A percentile compares a stretch with the other conserved stretches of the same genome.
These are phyloP conservation scores for Sialis fuliginosa DNA, from an alignment of 2,888 invertebrate species.

Conservation along the genomic window DNA sequence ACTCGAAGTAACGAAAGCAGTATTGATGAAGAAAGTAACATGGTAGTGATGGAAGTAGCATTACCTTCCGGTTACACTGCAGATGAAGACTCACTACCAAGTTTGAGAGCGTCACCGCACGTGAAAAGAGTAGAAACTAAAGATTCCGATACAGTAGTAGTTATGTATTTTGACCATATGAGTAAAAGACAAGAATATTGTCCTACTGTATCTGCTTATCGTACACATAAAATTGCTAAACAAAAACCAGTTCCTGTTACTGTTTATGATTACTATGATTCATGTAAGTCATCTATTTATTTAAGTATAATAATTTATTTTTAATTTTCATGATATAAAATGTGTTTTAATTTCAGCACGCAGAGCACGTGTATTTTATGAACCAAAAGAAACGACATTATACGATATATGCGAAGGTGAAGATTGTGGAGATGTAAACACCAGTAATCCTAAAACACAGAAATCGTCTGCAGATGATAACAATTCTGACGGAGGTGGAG, in stretches of 20 bases:
- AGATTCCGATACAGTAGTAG: slow-evolving; percentile 42
- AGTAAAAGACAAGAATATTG: slow-evolving; percentile 43
- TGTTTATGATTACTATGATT: slow-evolving; percentile 83
- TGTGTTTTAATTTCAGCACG: slow-evolving; percentile 37
- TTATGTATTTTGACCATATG: slow-evolving; percentile 57
- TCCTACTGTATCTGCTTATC: slow-evolving; percentile 66
- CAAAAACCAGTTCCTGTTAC: slow-evolving; percentile 74
- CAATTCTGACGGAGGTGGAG: not conserved
- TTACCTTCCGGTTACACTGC: slow-evolving; percentile 84
- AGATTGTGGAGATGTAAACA: slow-evolving; percentile 34
- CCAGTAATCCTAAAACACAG: slow-evolving; percentile 19
- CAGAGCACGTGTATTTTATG: slow-evolving; percentile 68
- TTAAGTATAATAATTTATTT: not conserved
- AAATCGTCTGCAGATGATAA: not conserved
- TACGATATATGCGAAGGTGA: slow-evolving; percentile 72
- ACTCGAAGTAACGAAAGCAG: slow-evolving; percentile 1
- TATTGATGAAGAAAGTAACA: slow-evolving; percentile 46
- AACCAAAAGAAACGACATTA: slow-evolving; percentile 45
- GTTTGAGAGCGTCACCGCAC: slow-evolving; percentile 33
- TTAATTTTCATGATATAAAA: not conserved
- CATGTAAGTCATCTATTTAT: slow-evolving; percentile 40
- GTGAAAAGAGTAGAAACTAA: slow-evolving; percentile 51
- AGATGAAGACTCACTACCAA: slow-evolving; percentile 54
- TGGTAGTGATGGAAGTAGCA: slow-evolving; percentile 79
- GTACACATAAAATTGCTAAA: slow-evolving; percentile 67